phyloP scores from a whole-genome alignment of 2,113 vertebrate genomes.

The Crotalus horridus region DNA sequence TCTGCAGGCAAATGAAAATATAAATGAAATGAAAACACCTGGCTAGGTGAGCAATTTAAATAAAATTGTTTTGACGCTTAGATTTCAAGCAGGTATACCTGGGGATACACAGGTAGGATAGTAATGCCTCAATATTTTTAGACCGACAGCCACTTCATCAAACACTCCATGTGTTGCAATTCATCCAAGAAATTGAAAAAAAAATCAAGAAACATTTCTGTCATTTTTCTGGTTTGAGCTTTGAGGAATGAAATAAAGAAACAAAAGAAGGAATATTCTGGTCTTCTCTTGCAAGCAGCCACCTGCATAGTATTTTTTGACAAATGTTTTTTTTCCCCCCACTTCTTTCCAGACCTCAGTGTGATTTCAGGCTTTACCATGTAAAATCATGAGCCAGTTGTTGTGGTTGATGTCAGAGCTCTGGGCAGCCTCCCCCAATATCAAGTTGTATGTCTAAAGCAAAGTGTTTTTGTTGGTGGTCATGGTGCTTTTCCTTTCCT shows the following conservation, averaged over 20 bases:
- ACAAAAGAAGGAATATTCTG: background rate
- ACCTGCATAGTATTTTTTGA: background rate
- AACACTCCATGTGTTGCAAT: background rate
- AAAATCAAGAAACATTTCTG: background rate
- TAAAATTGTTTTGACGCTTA: background rate
- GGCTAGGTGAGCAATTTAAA: background rate
- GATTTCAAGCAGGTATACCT: background rate
- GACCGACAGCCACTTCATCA: background rate
- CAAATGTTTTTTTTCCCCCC: background rate
- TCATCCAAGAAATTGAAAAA: background rate
- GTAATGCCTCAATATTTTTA: background rate
- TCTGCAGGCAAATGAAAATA: background rate
- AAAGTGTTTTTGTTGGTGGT: background rate
- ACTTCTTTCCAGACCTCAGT: background rate
- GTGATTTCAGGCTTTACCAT: background rate
- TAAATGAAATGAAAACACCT: background rate
- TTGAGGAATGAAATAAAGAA: background rate
- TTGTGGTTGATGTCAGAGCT: background rate
- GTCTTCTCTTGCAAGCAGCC: background rate
- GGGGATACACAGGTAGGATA: background rate
- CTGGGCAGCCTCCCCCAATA: background rate
- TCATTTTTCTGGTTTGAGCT: background rate
- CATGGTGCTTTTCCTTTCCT: background rate
- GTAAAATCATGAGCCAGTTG: background rate
- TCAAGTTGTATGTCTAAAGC: background rate